These are phyloP conservation scores for Limnephilus rhombicus DNA, from an alignment of 2,888 invertebrate species.

Conservation along the genomic window DNA sequence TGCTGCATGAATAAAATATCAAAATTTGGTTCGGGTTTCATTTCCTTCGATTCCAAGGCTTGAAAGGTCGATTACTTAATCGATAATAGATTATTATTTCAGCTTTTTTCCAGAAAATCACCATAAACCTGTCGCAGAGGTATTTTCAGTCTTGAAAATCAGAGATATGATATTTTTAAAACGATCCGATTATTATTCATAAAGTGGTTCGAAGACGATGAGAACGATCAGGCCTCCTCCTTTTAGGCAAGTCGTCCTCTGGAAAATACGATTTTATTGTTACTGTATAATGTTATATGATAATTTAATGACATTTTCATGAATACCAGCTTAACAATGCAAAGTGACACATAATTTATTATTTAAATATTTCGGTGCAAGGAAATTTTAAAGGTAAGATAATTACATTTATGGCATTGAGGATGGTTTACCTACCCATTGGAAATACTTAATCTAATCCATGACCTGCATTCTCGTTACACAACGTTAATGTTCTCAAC, in stretches of 20 bases:
- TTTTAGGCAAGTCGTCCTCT: constrained; percentile 17
- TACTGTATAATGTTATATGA: constrained; percentile 15
- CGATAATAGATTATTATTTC: not conserved
- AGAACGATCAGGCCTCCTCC: not conserved
- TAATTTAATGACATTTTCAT: constrained; percentile 26
- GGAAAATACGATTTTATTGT: constrained; percentile 14
- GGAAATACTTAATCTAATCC: constrained; percentile 25
- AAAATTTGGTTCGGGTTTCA: not conserved
- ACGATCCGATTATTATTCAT: constrained; percentile 17
- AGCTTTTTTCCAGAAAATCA: not conserved
- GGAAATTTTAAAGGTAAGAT: constrained; percentile 25
- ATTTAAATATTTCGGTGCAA: constrained; percentile 7
- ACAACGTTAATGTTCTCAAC: not conserved
- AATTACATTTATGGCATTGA: constrained; percentile 16
- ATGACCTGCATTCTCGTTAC: constrained; percentile 19
- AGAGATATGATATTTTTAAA: constrained; percentile 3
- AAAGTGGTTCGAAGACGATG: not conserved
- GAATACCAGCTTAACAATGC: constrained; percentile 29
- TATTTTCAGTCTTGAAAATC: not conserved
- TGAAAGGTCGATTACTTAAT: not conserved
- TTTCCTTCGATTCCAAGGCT: not conserved
- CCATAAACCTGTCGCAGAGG: not conserved
- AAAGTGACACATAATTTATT: constrained; percentile 24
- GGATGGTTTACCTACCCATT: not conserved
- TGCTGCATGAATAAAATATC: not conserved